Evolutionary conservation across 2,888 invertebrate species (phyloP), one percentile per base, ranked within the genome.

Genomic region (Heterodera filipjevi): DNA sequence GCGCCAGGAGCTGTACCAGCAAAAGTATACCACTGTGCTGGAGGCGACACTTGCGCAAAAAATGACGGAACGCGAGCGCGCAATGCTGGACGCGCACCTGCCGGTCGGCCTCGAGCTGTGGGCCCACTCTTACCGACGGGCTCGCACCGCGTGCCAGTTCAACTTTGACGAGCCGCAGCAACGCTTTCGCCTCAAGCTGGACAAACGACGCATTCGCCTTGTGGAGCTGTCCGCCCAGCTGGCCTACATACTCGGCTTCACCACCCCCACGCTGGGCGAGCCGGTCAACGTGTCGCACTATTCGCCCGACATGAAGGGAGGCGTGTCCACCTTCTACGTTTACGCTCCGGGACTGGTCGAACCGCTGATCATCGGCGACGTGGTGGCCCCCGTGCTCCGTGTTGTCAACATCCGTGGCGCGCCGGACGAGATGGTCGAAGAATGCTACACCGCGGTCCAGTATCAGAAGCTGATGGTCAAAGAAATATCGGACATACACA

Each of bases 331-430:
- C 59, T 49, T 79, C 22, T 53, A 77, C 32, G 81, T 80, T 3
- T 81, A 81, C 44, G 53, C 81, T 14, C 80, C 80, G 6, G 80
- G 81, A 22, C 77, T 80, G 14, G 66, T 80, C 3, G 75, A 80
- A 39, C 80, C 80, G 33, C 30, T 81, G 35, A 66, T 44, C 30
- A 66, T 80, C 33, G 80, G 80, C 49, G 78, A 80, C 39, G 32
- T 74, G 2, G 66, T 35, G 3, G 81, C 80, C 1, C 80, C 80
- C 2, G 66, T 81, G 27, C 66, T 80, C 0, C 80, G 80, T 2
- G 33, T 79, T n/a, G 79, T 81, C 66, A 66, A 35, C 46, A 68
- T 80, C 0, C 32, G 53, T 30, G 80, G 80, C 10, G 16, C 30
- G 39, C 49, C 19, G 6, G 80, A 66, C 19, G 80, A 64, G 6